Base-by-base conservation (phyloP, 2,888 invertebrate species). In the Drosophila fulvimacula region DNA sequence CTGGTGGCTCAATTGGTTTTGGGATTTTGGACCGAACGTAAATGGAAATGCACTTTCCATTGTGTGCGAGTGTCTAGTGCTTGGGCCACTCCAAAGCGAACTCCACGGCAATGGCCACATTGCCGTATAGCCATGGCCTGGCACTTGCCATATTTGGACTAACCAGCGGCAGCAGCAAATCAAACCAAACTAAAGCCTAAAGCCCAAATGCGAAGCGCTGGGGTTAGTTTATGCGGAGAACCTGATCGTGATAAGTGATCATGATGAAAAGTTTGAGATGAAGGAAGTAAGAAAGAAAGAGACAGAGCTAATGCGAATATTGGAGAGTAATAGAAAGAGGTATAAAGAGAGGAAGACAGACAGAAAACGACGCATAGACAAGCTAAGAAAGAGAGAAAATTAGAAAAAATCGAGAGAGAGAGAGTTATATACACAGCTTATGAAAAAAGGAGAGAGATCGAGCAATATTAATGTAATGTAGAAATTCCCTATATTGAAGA, bases 11-110 rank as follows among this genome's bases (percentile, higher is more conserved):
- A 57, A 69, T 64, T 68, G 62, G 46, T 57, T 27, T 53, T 36
- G 68, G 44, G 21, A 53, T 67, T 73, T 64, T 51, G 44, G 46
- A 49, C 38, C 68, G 38, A 53, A 34, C 56, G 53, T 36, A 76
- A 88, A 83, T 83, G 87, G 87, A 83, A 83, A 87, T 83, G 83
- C 89, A 83, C 87, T 83, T 83, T 84, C 85, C 87, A 83, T 83
- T 88, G 89, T 88, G 63, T 81, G 69, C 79, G 70, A 68, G 79
- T 87, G 87, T 88, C 89, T 83, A 87, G 87, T 83, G 89, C 79
- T 71, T 75, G 73, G 73, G 84, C 65, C 89, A 88, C 89, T 83
- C 72, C 62, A 70, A 17, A 41, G 30, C 15, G 24, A 52, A 52
- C 30, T 60, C 57, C 41, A 27, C 34, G 30, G 32, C 38, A 58